Evolutionary conservation across 2,888 invertebrate genomes (phyloP).

Genomic region (Ennomos erosarius): DNA sequence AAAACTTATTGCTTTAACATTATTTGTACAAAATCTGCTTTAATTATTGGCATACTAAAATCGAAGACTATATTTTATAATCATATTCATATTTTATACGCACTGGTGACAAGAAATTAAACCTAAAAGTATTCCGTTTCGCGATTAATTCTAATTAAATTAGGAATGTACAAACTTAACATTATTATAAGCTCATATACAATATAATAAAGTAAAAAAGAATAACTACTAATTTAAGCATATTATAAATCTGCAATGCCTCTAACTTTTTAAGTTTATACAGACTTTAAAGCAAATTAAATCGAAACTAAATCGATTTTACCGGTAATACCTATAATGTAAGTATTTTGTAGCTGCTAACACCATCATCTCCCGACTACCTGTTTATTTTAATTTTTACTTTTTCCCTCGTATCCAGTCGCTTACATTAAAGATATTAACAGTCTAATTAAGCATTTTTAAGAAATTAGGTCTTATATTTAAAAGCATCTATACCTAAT

Average conservation of each 20-base stretch:
- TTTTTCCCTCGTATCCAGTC: no score
- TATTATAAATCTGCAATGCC: conserved; percentile 40
- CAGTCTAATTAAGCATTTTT: not conserved
- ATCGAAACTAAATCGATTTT: conserved; percentile 9
- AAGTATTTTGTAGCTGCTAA: not conserved
- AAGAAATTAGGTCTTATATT: conserved; percentile 3
- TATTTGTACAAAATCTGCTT: conserved; percentile 21
- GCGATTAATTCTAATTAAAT: conserved; percentile 48
- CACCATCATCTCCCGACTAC: no score
- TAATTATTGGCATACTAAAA: conserved; percentile 16
- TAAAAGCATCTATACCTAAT: conserved; percentile 13
- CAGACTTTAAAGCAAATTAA: conserved; percentile 22
- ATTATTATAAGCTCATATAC: conserved; percentile 47
- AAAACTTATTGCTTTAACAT: not conserved
- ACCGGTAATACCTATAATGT: not conserved
- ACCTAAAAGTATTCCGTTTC: conserved; percentile 30
- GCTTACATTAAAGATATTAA: no score
- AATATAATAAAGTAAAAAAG: conserved; percentile 43
- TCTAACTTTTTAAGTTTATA: conserved; percentile 33
- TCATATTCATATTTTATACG: conserved; percentile 13
- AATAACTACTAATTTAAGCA: conserved; percentile 35
- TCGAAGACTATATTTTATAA: conserved; percentile 18
- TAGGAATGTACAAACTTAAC: conserved; percentile 79
- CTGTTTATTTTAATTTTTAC: no score
- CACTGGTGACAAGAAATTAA: conserved; percentile 28